phyloP scores from a whole-genome alignment of 2,888 invertebrate species.

The Incurvaria masculella region DNA sequence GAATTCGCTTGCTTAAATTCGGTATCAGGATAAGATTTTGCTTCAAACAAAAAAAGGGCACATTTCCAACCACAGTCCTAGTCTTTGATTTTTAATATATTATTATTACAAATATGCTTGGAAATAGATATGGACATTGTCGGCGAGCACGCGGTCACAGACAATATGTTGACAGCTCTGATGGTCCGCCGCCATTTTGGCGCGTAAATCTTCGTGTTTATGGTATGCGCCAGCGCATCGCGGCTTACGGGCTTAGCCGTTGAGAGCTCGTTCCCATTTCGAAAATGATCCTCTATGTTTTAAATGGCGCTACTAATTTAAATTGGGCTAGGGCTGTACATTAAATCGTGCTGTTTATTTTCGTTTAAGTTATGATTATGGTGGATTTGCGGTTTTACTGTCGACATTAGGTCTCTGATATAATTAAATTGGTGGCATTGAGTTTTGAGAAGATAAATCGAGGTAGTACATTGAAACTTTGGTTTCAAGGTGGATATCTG shows the following conservation, averaged over 20 bases:
- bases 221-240: conserved; percentile 41
- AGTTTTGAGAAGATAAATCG: background rate
- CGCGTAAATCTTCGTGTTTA: conserved; percentile 49
- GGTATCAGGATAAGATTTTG: no score
- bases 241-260: conserved; percentile 49
- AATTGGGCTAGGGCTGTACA: conserved; percentile 26
- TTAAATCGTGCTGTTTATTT: background rate
- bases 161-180: conserved; percentile 50
- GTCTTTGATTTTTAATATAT: no score
- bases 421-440: background rate
- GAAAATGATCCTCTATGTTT: conserved; percentile 24
- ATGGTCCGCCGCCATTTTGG: conserved; percentile 48
- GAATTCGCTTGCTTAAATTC: no score
- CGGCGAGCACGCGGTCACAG: conserved; percentile 27
- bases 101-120: conserved; percentile 47
- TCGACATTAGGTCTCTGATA: no score
- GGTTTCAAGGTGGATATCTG: no score
- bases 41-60: no score
- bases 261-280: conserved; percentile 47
- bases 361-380: background rate
- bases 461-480: background rate
- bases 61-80: no score
- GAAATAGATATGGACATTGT: conserved; percentile 45
- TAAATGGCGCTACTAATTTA: conserved; percentile 53
- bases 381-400: background rate